A percentile compares a stretch with the other conserved stretches of the same genome.
phyloP scores from a whole-genome alignment of 2,888 invertebrate species.

The Pyralis farinalis region DNA sequence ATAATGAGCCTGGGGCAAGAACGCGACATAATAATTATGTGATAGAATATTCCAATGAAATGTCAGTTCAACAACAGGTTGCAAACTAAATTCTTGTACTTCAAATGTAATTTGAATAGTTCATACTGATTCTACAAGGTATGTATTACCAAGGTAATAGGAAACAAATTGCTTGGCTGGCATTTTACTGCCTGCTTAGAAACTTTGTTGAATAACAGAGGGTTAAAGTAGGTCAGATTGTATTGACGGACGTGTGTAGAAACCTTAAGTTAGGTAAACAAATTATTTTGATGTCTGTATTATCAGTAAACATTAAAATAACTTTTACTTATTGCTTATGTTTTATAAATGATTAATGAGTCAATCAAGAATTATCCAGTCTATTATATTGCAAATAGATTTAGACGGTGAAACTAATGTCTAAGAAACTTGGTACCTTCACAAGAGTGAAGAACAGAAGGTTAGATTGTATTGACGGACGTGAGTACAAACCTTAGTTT shows the following conservation, averaged over 20 bases:
- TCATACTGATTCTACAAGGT: too few species aligned
- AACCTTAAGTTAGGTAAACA: conserved; percentile 52
- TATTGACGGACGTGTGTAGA: conserved; percentile 57
- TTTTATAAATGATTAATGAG: too few species aligned
- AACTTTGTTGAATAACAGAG: conserved; percentile 7
- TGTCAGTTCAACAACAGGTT: not conserved
- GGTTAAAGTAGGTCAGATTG: conserved; percentile 44
- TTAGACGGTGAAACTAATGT: too few species aligned
- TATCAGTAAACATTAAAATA: not conserved
- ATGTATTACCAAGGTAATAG: too few species aligned
- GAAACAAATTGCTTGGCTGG: too few species aligned
- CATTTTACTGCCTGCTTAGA: too few species aligned
- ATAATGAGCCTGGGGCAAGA: conserved; percentile 15
- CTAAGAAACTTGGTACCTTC: too few species aligned
- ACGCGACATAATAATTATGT: conserved; percentile 3
- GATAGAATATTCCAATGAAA: too few species aligned
- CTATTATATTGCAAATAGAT: too few species aligned
- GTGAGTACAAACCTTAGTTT: conserved; percentile 68
- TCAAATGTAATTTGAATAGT: conserved; percentile 5
- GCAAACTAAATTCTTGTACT: conserved; percentile 7
- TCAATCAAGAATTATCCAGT: too few species aligned
- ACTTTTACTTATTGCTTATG: too few species aligned
- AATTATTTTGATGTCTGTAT: conserved; percentile 30
- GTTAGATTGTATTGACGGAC: conserved; percentile 46
- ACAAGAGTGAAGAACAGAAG: too few species aligned